These are phyloP conservation scores for Lycodopsis pacificus DNA, from an alignment of 2,797 vertebrate genomes.

Conservation along the genomic window DNA sequence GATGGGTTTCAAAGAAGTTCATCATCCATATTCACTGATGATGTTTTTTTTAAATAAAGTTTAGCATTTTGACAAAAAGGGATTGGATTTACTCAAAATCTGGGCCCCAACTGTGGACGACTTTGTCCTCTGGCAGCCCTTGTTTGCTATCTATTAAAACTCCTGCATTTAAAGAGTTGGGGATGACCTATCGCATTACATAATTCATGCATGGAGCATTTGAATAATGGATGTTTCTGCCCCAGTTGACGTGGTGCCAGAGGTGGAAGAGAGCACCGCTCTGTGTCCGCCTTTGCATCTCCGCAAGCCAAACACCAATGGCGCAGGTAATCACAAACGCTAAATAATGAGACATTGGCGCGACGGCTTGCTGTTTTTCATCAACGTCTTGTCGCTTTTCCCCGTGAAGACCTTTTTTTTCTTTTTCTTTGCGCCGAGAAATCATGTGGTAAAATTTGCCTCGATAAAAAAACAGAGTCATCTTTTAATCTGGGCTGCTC, in stretches of 20 bases:
- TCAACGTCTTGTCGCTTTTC: slow-evolving; percentile 26
- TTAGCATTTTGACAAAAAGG: not conserved
- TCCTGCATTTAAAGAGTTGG: slow-evolving; percentile 49
- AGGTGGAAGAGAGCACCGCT: slow-evolving; percentile 52
- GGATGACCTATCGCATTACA: slow-evolving; percentile 70
- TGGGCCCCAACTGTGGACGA: not conserved
- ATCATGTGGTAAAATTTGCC: slow-evolving; percentile 57
- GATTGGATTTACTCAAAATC: not conserved
- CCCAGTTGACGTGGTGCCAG: slow-evolving; percentile 65
- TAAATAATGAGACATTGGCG: slow-evolving; percentile 39
- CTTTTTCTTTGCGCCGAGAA: slow-evolving; percentile 31
- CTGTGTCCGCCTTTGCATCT: slow-evolving; percentile 35
- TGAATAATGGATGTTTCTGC: slow-evolving; percentile 79
- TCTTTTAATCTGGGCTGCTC: slow-evolving; percentile 68
- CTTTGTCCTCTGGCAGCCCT: slow-evolving; percentile 23
- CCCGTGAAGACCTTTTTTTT: not conserved
- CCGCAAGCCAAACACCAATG: slow-evolving; percentile 31
- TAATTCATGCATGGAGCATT: slow-evolving; percentile 67
- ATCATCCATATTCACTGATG: not conserved
- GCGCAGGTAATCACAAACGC: slow-evolving; percentile 55
- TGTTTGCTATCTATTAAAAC: slow-evolving; percentile 58
- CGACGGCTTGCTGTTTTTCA: slow-evolving; percentile 45
- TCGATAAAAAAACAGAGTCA: slow-evolving; percentile 58
- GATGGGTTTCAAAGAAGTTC: not conserved
- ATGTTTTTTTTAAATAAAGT: not conserved